Base-by-base conservation (phyloP, 2,113 vertebrate species). In the Hyperoodon ampullatus region DNA sequence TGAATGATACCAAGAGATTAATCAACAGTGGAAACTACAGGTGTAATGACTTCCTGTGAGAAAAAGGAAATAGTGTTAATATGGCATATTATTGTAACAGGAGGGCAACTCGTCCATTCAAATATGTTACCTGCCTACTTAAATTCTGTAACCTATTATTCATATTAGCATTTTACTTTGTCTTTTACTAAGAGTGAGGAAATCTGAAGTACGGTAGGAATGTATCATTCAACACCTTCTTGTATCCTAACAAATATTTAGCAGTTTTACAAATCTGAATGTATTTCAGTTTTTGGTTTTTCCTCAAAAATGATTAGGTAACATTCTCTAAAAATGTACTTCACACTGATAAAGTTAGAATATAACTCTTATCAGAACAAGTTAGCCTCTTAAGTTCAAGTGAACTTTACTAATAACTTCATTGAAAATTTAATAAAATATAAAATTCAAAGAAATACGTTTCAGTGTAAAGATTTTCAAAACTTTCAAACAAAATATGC, bases 401-500 rank as follows among this genome's bases (percentile, higher is more conserved):
- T 71, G 61, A 75, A 72, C 19, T 23, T 63, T 89, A 55, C 23
- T 83, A 90, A 70, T 42, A 44, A 72, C 3, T 30, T 58, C 16
- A 61, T 12, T 82, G 66, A 93, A 88, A 82, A 68, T 82, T 63
- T 70, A 93, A 33, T 85, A 23, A 78, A 65, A 84, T 65, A 39
- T 77, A 88, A 91, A 78, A 90, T 26, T 65, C 2, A 16, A 84
- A 75, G 12, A 82, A 42, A 80, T 42, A 71, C 75, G 21, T 80
- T 77, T 47, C n/a, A 78, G 26, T 42, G 26, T 72, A 72, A 94
- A 84, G 39, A 80, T 47, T 88, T 86, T 94, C 39, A 78, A 92
- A 88, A 33, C 30, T 47, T 84, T 53, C 61, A 94, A 39, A 6
- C 60, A 58, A 65, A 86, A 68, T 30, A 90, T 9, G 26, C 68